Conservation (phyloP, 2,797 vertebrate genomes). For the Chelon auratus region DNA sequence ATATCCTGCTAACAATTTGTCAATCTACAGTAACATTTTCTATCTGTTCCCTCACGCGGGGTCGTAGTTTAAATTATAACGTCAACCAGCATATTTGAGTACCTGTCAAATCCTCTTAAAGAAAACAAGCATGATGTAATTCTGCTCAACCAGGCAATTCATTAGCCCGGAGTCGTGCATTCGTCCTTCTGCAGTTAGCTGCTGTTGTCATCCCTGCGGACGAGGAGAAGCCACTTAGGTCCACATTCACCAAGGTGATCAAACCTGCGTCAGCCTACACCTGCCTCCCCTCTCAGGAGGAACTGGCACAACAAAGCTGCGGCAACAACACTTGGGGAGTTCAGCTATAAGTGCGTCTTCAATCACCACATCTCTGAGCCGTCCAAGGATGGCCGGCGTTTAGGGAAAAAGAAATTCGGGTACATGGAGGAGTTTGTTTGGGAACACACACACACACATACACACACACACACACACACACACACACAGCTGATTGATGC, state of each 20-base stretch:
- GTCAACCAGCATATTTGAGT: slow-evolving; percentile 75
- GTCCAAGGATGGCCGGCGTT: slow-evolving; percentile 45
- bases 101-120: slow-evolving; percentile 81
- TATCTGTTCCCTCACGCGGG: slow-evolving; percentile 36
- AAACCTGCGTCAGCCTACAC: slow-evolving; percentile 83
- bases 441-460: slow-evolving; percentile 22
- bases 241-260: slow-evolving; percentile 84
- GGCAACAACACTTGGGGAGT: slow-evolving; percentile 66
- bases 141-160: slow-evolving; percentile 82
- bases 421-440: slow-evolving; percentile 57
- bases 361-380: slow-evolving; percentile 71
- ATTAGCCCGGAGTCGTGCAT: slow-evolving; percentile 80
- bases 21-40: slow-evolving; percentile 47
- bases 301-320: slow-evolving; percentile 77
- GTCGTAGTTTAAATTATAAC: slow-evolving; percentile 73
- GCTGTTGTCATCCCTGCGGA: slow-evolving; percentile 73
- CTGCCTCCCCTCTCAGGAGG: slow-evolving; percentile 80
- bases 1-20: slow-evolving; percentile 26
- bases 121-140: slow-evolving; percentile 82
- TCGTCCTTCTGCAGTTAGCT: slow-evolving; percentile 67
- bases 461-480: slow-evolving; percentile 25
- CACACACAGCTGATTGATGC: slow-evolving; percentile 50
- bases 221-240: slow-evolving; percentile 61
- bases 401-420: background rate
- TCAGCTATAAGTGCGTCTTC: slow-evolving; percentile 72